phyloP scores from a whole-genome alignment of 2,888 invertebrate genomes.

The Drosophila buzzatii region DNA sequence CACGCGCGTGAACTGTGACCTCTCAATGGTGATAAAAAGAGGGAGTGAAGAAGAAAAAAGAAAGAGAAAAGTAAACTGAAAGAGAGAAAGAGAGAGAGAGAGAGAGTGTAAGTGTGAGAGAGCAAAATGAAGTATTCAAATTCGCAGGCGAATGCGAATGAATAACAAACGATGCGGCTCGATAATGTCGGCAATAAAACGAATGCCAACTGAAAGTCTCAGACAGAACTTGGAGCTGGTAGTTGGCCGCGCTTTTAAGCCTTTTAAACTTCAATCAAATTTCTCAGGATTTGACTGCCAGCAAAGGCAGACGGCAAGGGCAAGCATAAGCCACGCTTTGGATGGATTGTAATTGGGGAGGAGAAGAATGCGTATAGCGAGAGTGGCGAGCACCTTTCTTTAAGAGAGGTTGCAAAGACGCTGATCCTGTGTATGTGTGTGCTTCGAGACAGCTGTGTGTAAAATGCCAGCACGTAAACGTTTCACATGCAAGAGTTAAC shows the following conservation, averaged over 20 bases:
- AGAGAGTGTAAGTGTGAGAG: background rate
- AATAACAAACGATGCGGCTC: constrained; percentile 48
- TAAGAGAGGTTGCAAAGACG: constrained; percentile 19
- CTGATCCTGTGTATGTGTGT: constrained; percentile 20
- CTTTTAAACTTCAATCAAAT: constrained; percentile 79
- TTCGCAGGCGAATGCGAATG: constrained; percentile 61
- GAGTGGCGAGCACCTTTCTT: constrained; percentile 53
- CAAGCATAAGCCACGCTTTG: constrained; percentile 60
- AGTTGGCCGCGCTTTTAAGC: constrained; percentile 75
- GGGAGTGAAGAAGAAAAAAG: background rate
- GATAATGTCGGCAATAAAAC: constrained; percentile 79
- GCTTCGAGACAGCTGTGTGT: constrained; percentile 34
- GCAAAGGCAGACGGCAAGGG: constrained; percentile 21
- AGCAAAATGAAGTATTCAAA: constrained; percentile 70
- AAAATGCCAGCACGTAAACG: constrained; percentile 79
- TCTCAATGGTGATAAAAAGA: constrained; percentile 36
- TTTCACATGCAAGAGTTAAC: constrained; percentile 67
- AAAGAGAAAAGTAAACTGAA: background rate
- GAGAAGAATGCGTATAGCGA: constrained; percentile 66
- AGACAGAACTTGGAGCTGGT: constrained; percentile 56
- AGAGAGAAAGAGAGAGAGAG: background rate
- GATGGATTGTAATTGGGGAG: constrained; percentile 65
- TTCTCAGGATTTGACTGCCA: constrained; percentile 68
- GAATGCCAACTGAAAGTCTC: constrained; percentile 75
- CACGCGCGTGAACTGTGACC: constrained; percentile 72